Conservation (phyloP, 2,888 invertebrate species). For the Diabrotica balteata region DNA sequence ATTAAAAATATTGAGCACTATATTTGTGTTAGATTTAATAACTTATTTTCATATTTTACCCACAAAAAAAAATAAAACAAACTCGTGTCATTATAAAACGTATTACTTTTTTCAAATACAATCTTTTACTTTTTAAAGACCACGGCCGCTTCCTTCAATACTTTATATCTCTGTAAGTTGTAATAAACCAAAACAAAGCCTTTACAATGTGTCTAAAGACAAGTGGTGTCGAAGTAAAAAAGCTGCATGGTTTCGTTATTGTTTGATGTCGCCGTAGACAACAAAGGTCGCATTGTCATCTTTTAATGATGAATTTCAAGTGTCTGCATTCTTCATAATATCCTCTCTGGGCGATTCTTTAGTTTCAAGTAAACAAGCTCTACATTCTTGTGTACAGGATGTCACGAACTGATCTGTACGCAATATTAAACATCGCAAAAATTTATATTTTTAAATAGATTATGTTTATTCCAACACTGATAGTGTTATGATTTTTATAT, state of each 20-base stretch:
- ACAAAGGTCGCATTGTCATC: conserved; percentile 57
- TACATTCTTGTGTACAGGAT: conserved; percentile 13
- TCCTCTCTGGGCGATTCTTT: conserved; percentile 23
- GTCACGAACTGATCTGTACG: background rate
- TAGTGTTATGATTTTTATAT: no score
- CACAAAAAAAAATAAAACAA: no score
- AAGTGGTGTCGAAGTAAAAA: conserved; percentile 52
- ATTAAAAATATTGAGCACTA: no score
- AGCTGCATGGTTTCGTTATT: conserved; percentile 46
- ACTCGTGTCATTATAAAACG: no score
- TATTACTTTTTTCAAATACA: no score
- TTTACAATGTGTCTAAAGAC: conserved; percentile 44
- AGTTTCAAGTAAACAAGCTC: conserved; percentile 23
- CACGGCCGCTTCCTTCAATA: background rate
- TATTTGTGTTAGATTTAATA: no score
- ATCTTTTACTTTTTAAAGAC: no score
- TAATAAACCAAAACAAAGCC: conserved; percentile 11
- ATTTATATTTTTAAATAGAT: no score
- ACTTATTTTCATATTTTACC: no score
- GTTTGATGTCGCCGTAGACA: conserved; percentile 49
- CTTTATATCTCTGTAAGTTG: background rate
- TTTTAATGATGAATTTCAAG: conserved; percentile 55
- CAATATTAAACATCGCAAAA: no score
- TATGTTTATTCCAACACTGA: no score
- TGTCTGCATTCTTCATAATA: conserved; percentile 50